Conservation (phyloP, 2,797 vertebrate species). For the Selene dorsalis region DNA sequence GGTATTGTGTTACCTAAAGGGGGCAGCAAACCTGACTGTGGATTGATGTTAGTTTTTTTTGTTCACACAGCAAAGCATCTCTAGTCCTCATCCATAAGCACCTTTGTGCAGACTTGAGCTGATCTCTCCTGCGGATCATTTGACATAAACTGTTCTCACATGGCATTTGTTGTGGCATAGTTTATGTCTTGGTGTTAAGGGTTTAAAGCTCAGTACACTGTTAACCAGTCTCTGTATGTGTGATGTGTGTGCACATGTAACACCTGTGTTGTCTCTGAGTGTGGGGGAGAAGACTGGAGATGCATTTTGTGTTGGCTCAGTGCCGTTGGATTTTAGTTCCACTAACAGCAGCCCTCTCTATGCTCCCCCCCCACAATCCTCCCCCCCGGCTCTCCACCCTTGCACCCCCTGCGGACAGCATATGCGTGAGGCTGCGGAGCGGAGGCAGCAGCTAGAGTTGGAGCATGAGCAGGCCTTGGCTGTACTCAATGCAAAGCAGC, state of each 20-base stretch:
- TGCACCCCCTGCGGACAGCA: constrained; percentile 86
- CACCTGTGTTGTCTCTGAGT: constrained; percentile 56
- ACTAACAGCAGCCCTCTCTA: constrained; percentile 79
- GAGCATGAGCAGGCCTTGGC: constrained; percentile 99
- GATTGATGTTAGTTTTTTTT: constrained; percentile 54
- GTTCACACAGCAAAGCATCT: constrained; percentile 70
- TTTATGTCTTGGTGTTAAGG: constrained; percentile 57
- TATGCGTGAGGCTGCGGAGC: constrained; percentile 98
- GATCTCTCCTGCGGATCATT: constrained; percentile 49
- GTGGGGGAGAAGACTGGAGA: constrained; percentile 67
- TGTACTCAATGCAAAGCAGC: constrained; percentile 97
- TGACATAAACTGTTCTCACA: constrained; percentile 60
- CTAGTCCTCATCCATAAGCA: constrained; percentile 70
- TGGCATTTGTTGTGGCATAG: constrained; percentile 46
- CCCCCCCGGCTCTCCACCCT: constrained; percentile 59
- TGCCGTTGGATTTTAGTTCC: constrained; percentile 57
- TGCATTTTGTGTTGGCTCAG: constrained; percentile 62
- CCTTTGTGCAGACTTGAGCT: constrained; percentile 54
- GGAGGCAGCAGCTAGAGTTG: constrained; percentile 98
- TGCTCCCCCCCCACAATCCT: constrained; percentile 51
- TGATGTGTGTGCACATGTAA: constrained; percentile 63
- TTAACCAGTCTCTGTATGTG: constrained; percentile 52
- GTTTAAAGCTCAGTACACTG: constrained; percentile 54
- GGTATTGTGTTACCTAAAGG: constrained; percentile 73
- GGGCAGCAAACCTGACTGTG: constrained; percentile 75